Evolutionary conservation across 2,888 invertebrate species (phyloP), one percentile per base, ranked within the genome.

Genomic region (Idaea straminata): DNA sequence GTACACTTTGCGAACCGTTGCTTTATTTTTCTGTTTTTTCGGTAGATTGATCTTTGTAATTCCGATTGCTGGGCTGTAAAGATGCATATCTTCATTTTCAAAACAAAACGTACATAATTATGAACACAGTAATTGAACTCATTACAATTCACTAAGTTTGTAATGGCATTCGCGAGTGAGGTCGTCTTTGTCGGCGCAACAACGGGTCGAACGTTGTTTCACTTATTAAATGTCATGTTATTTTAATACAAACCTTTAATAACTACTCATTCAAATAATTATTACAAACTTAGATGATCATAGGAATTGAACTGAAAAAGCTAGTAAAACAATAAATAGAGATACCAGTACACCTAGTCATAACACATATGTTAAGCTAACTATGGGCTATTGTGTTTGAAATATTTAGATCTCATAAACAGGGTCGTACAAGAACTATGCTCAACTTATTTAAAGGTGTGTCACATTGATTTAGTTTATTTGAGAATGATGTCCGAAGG

Each of bases 1-100:
- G 86, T 79, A 80, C 84, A 80, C 81, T 79, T 83, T 75, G 82
- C 84, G 72, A 80, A 80, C 81, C 77, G 80, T 76, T 78, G 76
- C 72, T 72, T 77, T 80, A 77, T 80, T 81, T 83, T 82, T 83
- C 79, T 75, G 74, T 73, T 67, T 71, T 78, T 80, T 82, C 78
- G 67, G 68, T 67, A 61, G 63, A 57, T 25, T 36, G 61, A 63
- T 68, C 7, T 10, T 47, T 13, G 10, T 36, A 5, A 6, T 47
- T 7, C 47, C 13, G 13, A 10, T 5, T 47, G 10, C 10, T 13
- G 10, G 13, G 7, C 7, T 47, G 47, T 4, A 4, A 13, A 47
- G 10, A 7, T 47, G 47, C 47, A 47, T 6, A 13, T 47, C 13
- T 10, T 47, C 10, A 47, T 7, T 10, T 47, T 47, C 7, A 47